Conservation (phyloP, 2,113 vertebrate genomes). For the Caranx ignobilis region DNA sequence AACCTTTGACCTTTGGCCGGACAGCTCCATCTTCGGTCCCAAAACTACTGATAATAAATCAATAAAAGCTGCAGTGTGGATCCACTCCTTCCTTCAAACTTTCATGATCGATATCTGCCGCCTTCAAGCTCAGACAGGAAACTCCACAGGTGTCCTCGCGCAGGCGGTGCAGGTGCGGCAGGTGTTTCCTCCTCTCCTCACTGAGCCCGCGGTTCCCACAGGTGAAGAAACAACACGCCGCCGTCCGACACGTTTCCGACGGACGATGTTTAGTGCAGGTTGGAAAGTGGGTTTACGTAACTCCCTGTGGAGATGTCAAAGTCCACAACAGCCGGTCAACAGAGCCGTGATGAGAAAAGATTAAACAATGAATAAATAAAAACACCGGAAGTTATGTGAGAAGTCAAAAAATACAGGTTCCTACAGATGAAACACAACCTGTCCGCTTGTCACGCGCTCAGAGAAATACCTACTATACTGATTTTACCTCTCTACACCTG, state of each 20-base stretch:
- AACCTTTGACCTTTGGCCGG: neutral
- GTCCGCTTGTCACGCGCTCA: conserved; percentile 20
- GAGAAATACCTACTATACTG: neutral
- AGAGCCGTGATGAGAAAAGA: too few relatives aligned
- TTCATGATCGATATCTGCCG: neutral
- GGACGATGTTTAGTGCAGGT: neutral
- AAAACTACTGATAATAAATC: too few relatives aligned
- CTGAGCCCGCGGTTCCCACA: neutral
- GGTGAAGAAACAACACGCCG: neutral
- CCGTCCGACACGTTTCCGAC: neutral
- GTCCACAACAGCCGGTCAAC: neutral
- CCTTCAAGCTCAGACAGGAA: neutral
- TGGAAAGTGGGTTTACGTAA: neutral
- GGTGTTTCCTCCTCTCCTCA: conserved; percentile 32
- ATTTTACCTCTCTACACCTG: conserved; percentile 60
- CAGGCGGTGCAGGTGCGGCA: conserved; percentile 10
- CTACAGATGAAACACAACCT: neutral
- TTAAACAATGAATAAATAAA: too few relatives aligned
- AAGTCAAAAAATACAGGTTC: neutral
- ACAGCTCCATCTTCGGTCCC: conserved; percentile 45
- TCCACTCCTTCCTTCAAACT: neutral
- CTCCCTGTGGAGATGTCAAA: neutral
- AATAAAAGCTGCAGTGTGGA: too few relatives aligned
- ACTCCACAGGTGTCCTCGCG: too few relatives aligned
- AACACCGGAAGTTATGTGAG: neutral